phyloP scores from a whole-genome alignment of 2,113 vertebrate genomes.

The Myanophis thanlyinensis region DNA sequence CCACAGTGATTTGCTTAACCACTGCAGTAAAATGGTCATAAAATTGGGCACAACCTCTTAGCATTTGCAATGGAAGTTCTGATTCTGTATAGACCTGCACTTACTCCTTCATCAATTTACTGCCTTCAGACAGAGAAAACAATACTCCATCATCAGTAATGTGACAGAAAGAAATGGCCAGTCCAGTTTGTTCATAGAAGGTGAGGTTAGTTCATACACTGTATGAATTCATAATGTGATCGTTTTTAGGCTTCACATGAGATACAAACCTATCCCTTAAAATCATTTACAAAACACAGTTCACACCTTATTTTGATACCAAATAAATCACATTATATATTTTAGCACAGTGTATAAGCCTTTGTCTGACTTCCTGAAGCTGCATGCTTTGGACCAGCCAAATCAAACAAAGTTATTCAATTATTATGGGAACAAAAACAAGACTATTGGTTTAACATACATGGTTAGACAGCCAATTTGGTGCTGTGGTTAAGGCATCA shows the following conservation, averaged over 20 bases:
- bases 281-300: neutral
- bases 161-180: neutral
- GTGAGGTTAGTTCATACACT: neutral
- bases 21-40: neutral
- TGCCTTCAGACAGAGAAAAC: neutral
- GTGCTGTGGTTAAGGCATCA: neutral
- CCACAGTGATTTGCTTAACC: neutral
- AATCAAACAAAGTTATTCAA: neutral
- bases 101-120: neutral
- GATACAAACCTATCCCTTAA: neutral
- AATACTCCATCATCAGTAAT: neutral
- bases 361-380: neutral
- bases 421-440: neutral
- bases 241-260: neutral
- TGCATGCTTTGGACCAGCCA: neutral
- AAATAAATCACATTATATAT: neutral
- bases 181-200: neutral
- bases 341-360: neutral
- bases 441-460: neutral
- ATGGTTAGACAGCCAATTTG: neutral
- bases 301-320: neutral
- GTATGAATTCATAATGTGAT: neutral
- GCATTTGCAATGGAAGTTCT: neutral
- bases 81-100: neutral
- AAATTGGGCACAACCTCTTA: neutral